phyloP scores from a whole-genome alignment of 92 coral and sea anemone genomes.

The Diadumene lineata region DNA sequence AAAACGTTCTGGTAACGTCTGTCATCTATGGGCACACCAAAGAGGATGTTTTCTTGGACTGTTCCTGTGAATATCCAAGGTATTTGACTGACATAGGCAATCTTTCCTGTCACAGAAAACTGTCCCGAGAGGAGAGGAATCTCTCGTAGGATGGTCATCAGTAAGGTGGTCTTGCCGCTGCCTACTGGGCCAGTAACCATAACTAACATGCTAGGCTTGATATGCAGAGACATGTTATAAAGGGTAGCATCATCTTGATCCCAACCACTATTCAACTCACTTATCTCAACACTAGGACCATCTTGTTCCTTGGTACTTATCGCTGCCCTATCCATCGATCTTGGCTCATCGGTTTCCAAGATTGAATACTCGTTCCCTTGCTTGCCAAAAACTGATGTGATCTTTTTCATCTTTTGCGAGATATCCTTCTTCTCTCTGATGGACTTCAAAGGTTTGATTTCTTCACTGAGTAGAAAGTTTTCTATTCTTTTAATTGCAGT shows the following conservation, averaged over 20 bases:
- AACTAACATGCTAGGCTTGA: background rate
- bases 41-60: constrained; percentile 22
- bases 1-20: background rate
- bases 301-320: background rate
- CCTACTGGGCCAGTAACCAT: constrained; percentile 20
- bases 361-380: background rate
- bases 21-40: constrained; percentile 6
- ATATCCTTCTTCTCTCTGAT: background rate
- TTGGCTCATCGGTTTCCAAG: background rate
- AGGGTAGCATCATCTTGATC: constrained; percentile 1
- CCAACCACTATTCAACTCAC: background rate
- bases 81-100: constrained; percentile 25
- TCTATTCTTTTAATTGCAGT: constrained; percentile 1
- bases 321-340: background rate
- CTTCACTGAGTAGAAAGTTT: background rate
- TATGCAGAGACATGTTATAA: background rate
- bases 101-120: constrained; percentile 1
- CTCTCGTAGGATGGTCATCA: constrained; percentile 18
- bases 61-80: constrained; percentile 36
- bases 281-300: background rate
- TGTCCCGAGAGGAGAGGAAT: constrained; percentile 6
- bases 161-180: constrained; percentile 11
- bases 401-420: background rate
- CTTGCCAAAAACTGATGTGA: background rate
- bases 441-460: background rate